Evolutionary conservation across 2,888 invertebrate species (phyloP).

Genomic region (Cephus spinipes): DNA sequence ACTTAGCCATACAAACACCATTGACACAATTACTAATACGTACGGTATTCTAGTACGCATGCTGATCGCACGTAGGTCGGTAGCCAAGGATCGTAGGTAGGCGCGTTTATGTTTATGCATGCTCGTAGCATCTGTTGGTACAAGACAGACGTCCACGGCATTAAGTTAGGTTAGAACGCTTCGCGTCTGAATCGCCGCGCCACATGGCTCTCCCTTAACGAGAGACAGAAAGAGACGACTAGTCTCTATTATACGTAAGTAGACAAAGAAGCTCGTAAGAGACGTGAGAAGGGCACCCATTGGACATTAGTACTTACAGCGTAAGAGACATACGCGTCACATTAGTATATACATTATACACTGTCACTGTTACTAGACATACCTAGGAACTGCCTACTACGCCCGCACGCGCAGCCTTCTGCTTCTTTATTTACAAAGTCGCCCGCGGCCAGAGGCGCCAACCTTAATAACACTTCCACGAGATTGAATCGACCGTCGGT

Average conservation of each 20-base stretch:
- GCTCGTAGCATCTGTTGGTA: constrained; percentile 57
- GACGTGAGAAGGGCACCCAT: background rate
- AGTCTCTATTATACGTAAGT: background rate
- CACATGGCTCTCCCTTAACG: background rate
- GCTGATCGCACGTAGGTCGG: background rate
- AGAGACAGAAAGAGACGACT: background rate
- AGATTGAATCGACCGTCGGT: constrained; percentile 8
- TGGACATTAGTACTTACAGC: background rate
- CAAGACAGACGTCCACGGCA: constrained; percentile 52
- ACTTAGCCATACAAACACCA: background rate
- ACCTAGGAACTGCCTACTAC: background rate
- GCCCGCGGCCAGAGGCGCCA: constrained; percentile 2
- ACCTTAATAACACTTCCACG: background rate
- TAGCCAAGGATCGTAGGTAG: background rate
- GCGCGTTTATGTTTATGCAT: constrained; percentile 22
- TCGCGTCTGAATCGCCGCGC: background rate
- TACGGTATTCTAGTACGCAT: background rate
- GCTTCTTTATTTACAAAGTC: background rate
- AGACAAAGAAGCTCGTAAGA: background rate
- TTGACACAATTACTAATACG: background rate
- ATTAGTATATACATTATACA: background rate
- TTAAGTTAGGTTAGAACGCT: constrained; percentile 6
- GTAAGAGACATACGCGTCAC: background rate
- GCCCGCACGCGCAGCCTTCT: background rate
- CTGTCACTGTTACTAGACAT: background rate